Evolutionary conservation across 2,113 vertebrate species (phyloP), one percentile per base, ranked within the genome.

Genomic region (Tylochromis polylepis): DNA sequence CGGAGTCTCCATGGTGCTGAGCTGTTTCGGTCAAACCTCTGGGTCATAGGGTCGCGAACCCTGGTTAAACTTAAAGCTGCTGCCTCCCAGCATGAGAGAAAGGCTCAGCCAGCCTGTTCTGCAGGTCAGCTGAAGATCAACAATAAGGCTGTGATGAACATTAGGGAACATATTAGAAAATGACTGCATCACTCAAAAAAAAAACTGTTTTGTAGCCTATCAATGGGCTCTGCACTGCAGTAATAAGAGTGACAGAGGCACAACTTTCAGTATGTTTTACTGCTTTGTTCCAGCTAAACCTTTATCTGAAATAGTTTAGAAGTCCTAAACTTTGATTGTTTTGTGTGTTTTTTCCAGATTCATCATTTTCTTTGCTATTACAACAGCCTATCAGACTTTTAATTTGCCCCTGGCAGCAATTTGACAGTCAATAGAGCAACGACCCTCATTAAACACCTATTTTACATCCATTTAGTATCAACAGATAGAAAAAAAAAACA

Each of bases 1-100:
- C 51, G 5, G 34, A 18, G 75, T 95, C 90, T 93, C 94, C 94
- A 93, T 93, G 94, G 94, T 90, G 94, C 87, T 89, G 87, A 87
- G 88, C 57, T 72, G 83, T 81, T 85, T 75, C 24, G n/a, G 90
- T 91, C 89, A 88, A 86, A 88, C 87, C 91, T 91, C 60, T n/a
- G 58, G 91, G 92, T 95, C 93, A 89, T 22, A 2, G 83, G 92
- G 93, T 92, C 85, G 0, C 90, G 91, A 95, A 91, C 93, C 85
- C 85, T 87, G 83, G 60, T 82, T 90, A 93, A 93, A 95, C 89
- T 93, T 88, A 86, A 90, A 93, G 87, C 92, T 89, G 84, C 90
- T 60, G 87, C 88, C 79, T 88, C 92, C 85, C 89, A 90, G 85
- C 79, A 88, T 70, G 90, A 89, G 83, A 81, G 75, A 75, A 90